phyloP scores from a whole-genome alignment of 2,113 vertebrate genomes.

The Hippotragus niger region DNA sequence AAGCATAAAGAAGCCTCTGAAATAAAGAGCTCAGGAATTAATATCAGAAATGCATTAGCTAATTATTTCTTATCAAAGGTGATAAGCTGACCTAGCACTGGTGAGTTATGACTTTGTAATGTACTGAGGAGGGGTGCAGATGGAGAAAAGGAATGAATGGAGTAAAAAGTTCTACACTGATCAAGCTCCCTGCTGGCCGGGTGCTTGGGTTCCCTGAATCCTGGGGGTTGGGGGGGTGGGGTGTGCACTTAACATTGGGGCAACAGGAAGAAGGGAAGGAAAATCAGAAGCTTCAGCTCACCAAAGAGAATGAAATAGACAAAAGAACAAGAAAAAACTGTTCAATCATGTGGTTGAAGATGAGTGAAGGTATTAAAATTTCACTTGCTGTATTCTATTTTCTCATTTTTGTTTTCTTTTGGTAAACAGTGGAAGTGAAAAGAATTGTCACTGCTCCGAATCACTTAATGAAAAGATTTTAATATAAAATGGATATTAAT shows the following conservation, averaged over 20 bases:
- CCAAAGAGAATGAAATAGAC: neutral
- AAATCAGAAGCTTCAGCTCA: neutral
- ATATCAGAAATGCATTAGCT: neutral
- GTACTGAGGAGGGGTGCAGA: neutral
- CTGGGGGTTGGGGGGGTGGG: accelerated
- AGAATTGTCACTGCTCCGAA: neutral
- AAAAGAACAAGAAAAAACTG: neutral
- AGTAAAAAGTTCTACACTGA: neutral
- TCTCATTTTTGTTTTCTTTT: neutral
- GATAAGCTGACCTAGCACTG: neutral
- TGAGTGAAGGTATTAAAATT: neutral
- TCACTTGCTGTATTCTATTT: neutral
- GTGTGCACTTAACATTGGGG: neutral
- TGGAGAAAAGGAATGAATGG: neutral
- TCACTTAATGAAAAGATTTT: neutral
- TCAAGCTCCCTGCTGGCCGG: neutral
- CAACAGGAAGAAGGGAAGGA: neutral
- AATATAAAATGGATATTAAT: neutral
- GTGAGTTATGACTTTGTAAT: neutral
- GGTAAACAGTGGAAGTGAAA: neutral
- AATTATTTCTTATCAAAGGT: neutral
- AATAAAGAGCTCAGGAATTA: neutral
- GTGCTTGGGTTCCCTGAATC: neutral
- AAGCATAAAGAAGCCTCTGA: neutral
- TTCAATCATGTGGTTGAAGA: neutral